Percentiles rank a stretch among this genome's conserved stretches.
These are phyloP conservation scores for Peromyscus californicus DNA, from an alignment of 2,113 vertebrate species.

Conservation along the genomic window DNA sequence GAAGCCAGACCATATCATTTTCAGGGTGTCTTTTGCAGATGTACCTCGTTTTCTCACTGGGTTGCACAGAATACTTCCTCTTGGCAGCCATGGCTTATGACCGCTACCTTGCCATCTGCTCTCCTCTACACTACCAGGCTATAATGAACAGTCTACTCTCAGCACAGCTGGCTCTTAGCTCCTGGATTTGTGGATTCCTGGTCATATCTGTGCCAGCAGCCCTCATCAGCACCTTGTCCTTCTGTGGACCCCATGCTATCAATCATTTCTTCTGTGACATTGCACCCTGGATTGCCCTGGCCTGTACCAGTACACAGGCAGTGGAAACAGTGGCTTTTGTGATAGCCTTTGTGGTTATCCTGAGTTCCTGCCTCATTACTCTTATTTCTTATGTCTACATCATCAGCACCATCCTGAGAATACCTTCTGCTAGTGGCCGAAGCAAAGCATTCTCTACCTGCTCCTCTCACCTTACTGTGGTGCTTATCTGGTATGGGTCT, in stretches of 20 bases:
- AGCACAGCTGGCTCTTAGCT: constrained; percentile 60
- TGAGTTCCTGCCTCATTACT: constrained; percentile 71
- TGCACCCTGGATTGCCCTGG: constrained; percentile 58
- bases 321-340: constrained; percentile 53
- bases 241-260: constrained; percentile 53
- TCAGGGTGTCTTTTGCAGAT: constrained; percentile 72
- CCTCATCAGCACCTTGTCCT: constrained; percentile 51
- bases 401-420: constrained; percentile 68
- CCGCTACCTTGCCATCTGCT: constrained; percentile 68
- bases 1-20: constrained; percentile 68
- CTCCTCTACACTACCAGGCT: constrained; percentile 41
- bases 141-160: constrained; percentile 73
- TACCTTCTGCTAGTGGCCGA: constrained; percentile 24
- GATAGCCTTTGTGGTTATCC: constrained; percentile 67
- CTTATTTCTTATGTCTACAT: constrained; percentile 73
- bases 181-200: constrained; percentile 73
- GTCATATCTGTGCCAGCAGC: constrained; percentile 6
- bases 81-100: constrained; percentile 77
- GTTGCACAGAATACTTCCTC: constrained; percentile 76
- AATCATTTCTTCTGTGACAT: constrained; percentile 80
- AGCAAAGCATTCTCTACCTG: constrained; percentile 79
- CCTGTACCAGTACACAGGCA: constrained; percentile 28
- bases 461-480: constrained; percentile 69
- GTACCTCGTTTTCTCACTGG: constrained; percentile 77
- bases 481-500: constrained; percentile 74